Evolutionary conservation across 2,888 invertebrate genomes (phyloP).

Genomic region (Liposcelis brunnea): DNA sequence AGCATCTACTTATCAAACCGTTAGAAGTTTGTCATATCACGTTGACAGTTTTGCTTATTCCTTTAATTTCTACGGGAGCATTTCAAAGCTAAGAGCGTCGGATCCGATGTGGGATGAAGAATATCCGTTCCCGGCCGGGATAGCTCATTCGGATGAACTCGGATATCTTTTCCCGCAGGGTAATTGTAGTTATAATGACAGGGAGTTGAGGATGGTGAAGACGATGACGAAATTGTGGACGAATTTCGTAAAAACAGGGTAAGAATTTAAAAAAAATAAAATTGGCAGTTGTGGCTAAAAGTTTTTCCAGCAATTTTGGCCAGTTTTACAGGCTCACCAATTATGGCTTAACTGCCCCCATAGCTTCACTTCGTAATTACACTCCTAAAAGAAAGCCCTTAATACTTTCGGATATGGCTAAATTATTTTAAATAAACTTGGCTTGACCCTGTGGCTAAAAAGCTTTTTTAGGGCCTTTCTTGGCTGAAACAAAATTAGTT

Average conservation of each 20-base stretch:
- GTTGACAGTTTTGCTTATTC: constrained; percentile 30
- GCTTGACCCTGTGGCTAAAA: too few relatives aligned
- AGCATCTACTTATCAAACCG: constrained; percentile 27
- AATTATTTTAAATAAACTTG: too few relatives aligned
- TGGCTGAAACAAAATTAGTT: too few relatives aligned
- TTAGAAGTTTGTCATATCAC: constrained; percentile 24
- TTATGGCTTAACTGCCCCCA: not conserved
- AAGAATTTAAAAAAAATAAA: constrained; percentile 9
- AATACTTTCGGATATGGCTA: too few relatives aligned
- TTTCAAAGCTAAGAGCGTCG: constrained; percentile 21
- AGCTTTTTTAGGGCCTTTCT: too few relatives aligned
- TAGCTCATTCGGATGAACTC: constrained; percentile 40
- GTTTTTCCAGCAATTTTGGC: not conserved
- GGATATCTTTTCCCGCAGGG: constrained; percentile 36
- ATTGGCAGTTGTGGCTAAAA: too few relatives aligned
- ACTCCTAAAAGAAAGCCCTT: not conserved
- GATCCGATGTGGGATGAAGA: constrained; percentile 28
- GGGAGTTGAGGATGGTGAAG: constrained; percentile 26
- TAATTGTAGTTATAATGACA: constrained; percentile 22
- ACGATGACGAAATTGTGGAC: constrained; percentile 31
- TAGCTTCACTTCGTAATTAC: not conserved
- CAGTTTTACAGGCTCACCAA: not conserved
- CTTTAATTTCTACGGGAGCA: constrained; percentile 30
- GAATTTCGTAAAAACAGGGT: constrained; percentile 27
- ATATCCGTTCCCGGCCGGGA: constrained; percentile 31